Conservation (phyloP, 2,797 vertebrate genomes). For the Myotis myotis region DNA sequence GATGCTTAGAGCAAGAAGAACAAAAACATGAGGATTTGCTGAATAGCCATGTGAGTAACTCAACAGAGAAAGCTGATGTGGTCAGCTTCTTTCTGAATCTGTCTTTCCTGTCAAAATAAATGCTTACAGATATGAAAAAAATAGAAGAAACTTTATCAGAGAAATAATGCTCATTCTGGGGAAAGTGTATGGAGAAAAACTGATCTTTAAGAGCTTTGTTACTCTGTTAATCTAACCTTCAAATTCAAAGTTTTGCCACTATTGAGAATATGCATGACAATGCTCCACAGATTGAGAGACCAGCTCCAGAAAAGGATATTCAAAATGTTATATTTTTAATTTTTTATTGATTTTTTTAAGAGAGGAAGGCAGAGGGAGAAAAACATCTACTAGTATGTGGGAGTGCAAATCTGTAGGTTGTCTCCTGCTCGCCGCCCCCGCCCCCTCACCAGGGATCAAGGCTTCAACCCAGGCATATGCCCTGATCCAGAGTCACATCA, state of each 20-base stretch:
- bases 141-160: background rate
- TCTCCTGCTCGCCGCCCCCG: background rate
- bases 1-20: background rate
- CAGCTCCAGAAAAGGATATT: background rate
- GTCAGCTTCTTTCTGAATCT: background rate
- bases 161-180: background rate
- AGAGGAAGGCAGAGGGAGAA: background rate
- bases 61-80: background rate
- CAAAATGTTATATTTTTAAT: background rate
- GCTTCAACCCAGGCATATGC: background rate
- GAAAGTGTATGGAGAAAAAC: background rate
- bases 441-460: background rate
- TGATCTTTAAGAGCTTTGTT: background rate
- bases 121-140: background rate
- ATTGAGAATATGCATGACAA: background rate
- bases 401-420: background rate
- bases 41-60: background rate
- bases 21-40: background rate
- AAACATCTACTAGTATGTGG: background rate
- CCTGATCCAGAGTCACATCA: background rate
- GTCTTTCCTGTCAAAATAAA: constrained; percentile 7
- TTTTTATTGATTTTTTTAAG: background rate
- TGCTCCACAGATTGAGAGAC: background rate
- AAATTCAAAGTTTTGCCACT: background rate
- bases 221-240: background rate